Base-by-base conservation (phyloP, 2,888 invertebrate species). In the Drosophila greeni region DNA sequence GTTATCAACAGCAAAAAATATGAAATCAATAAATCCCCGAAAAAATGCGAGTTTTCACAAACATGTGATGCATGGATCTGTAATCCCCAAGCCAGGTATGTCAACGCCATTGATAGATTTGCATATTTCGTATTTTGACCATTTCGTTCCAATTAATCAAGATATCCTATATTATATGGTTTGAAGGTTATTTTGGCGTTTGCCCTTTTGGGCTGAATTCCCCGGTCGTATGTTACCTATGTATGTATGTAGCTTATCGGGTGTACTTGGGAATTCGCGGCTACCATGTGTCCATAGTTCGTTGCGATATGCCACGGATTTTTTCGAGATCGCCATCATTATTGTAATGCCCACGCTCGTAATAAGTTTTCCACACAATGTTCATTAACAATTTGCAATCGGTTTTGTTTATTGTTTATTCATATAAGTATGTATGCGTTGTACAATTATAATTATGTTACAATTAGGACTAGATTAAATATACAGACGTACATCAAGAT, bases 381-480 rank as follows among this genome's bases (percentile, higher is more conserved):
- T 52, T 54, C 24, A 51, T 70, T 49, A 61, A 69, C 65, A 73
- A 51, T 72, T 71, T 65, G 62, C 49, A 66, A 73, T 62, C 65
- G 52, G 48, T 62, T 78, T 66, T 64, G 71, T 82, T 82, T 73
- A 73, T 84, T 74, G 43, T 62, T 62, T 64, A 48, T 67, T 70
- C 11, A 56, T 69, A 54, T 65, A 62, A 14, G n/a, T 42, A 24
- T 42, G 26, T 42, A 42, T 49, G 53, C 72, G 70, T 65, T 74
- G 69, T 82, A 81, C 76, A 84, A 39, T 76, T 80, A 74, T 70
- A 84, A 60, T 76, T 85, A 83, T 58, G 74, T 85, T 82, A 82
- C 64, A 75, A 68, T 83, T 74, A 82, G 82, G 82, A 82, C 82
- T 82, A 82, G 82, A 84, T 74, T 79, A 76, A 61, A 65, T 73